These are phyloP conservation scores for Ptiloglossa arizonensis DNA, from an alignment of 1,140 invertebrate genomes.

Conservation along the genomic window DNA sequence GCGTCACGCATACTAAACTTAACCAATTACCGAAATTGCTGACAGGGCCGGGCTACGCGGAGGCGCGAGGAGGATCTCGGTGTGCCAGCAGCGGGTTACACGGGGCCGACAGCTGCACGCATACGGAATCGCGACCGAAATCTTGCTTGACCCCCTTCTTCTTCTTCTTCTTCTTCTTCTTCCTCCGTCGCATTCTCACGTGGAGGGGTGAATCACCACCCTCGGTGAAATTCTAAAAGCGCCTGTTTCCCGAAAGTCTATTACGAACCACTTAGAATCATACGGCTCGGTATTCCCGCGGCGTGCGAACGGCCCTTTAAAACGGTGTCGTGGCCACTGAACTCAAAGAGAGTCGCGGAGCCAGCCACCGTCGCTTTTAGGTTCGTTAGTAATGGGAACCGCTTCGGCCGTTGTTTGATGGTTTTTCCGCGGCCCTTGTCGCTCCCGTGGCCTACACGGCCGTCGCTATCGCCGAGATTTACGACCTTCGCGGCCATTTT, in stretches of 20 bases:
- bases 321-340: conserved; percentile 39
- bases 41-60: not conserved
- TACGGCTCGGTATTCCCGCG: conserved; percentile 51
- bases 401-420: conserved; percentile 3
- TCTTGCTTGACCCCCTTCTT: conserved; percentile 60
- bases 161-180: not conserved
- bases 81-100: not conserved
- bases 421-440: conserved; percentile 2
- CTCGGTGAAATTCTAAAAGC: conserved; percentile 66
- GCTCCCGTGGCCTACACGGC: not conserved
- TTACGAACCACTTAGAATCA: conserved; percentile 64
- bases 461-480: conserved; percentile 1
- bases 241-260: conserved; percentile 66
- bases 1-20: conserved; percentile 16
- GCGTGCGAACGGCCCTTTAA: conserved; percentile 14
- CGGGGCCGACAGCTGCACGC: conserved; percentile 56
- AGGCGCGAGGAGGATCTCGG: not conserved
- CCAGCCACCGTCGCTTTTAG: conserved; percentile 16
- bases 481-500: conserved; percentile 21
- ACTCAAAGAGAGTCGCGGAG: conserved; percentile 18
- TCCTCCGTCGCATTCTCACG: conserved; percentile 45
- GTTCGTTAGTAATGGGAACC: conserved; percentile 29
- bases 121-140: conserved; percentile 49
- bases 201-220: conserved; percentile 53
- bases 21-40: conserved; percentile 43